A percentile compares a stretch with the other conserved stretches of the same genome.
These are phyloP conservation scores for Drosophila histrio DNA, from an alignment of 2,888 invertebrate species.

Conservation along the genomic window DNA sequence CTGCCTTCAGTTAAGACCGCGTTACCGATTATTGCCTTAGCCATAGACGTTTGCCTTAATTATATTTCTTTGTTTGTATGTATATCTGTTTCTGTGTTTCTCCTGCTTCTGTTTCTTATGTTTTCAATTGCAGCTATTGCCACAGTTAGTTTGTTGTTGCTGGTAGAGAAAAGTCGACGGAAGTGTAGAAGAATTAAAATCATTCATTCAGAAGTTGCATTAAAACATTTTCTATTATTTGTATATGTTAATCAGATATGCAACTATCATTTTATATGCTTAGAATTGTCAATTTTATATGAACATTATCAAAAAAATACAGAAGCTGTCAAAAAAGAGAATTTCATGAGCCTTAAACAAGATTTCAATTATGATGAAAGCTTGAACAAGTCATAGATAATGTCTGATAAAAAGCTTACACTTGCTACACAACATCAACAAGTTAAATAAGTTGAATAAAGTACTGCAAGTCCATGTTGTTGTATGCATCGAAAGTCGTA, in stretches of 20 bases:
- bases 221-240: not conserved
- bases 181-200: conserved; percentile 7
- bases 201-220: not conserved
- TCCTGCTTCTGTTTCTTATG: not conserved
- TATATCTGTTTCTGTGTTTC: conserved; percentile 8
- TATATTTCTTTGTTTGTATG: conserved; percentile 33
- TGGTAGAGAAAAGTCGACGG: not conserved
- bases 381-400: too few species aligned
- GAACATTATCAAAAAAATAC: too few species aligned
- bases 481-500: not conserved
- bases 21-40: conserved; percentile 37
- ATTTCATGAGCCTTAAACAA: too few species aligned
- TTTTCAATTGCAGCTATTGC: conserved; percentile 22
- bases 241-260: too few species aligned
- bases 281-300: too few species aligned
- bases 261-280: not conserved
- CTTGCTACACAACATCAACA: too few species aligned
- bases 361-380: too few species aligned
- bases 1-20: conserved; percentile 24
- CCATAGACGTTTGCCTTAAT: conserved; percentile 31
- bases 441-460: not conserved
- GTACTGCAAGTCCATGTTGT: not conserved
- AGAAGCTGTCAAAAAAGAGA: too few species aligned
- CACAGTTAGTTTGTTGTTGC: conserved; percentile 11
- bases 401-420: too few species aligned